Conservation (phyloP, 2,113 vertebrate genomes). For the Lates calcarifer region DNA sequence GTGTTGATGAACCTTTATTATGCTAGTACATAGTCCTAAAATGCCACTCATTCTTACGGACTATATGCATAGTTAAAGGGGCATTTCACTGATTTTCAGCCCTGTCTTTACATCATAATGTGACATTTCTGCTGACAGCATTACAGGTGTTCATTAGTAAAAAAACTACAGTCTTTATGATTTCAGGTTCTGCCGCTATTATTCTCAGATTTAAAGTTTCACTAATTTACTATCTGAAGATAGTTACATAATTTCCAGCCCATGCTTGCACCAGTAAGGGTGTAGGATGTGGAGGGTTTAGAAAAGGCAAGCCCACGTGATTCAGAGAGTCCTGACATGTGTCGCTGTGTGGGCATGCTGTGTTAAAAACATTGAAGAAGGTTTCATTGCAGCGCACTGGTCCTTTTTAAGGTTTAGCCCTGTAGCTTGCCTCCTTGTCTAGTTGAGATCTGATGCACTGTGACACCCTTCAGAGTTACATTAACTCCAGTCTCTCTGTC, state of each 20-base stretch:
- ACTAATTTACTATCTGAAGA: background rate
- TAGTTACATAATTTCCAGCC: background rate
- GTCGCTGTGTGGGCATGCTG: slow-evolving; percentile 13
- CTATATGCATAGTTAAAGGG: background rate
- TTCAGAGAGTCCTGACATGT: slow-evolving; percentile 12
- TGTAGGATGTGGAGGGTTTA: slow-evolving; percentile 18
- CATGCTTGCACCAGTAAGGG: background rate
- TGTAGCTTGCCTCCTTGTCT: background rate
- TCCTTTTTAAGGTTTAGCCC: background rate
- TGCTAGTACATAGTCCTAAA: no score
- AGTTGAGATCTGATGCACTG: background rate
- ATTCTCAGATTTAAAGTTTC: background rate
- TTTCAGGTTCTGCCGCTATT: background rate
- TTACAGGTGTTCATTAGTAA: background rate
- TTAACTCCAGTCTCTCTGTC: background rate
- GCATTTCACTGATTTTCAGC: background rate
- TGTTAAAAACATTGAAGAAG: background rate
- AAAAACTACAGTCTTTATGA: background rate
- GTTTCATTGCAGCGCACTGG: background rate
- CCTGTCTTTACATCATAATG: background rate
- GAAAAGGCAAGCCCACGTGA: background rate
- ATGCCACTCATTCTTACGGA: background rate
- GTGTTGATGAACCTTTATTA: background rate
- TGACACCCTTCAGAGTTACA: background rate
- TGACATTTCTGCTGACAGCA: background rate